phyloP scores from a whole-genome alignment of 2,113 vertebrate species.

The Campylorhamphus procurvoides region DNA sequence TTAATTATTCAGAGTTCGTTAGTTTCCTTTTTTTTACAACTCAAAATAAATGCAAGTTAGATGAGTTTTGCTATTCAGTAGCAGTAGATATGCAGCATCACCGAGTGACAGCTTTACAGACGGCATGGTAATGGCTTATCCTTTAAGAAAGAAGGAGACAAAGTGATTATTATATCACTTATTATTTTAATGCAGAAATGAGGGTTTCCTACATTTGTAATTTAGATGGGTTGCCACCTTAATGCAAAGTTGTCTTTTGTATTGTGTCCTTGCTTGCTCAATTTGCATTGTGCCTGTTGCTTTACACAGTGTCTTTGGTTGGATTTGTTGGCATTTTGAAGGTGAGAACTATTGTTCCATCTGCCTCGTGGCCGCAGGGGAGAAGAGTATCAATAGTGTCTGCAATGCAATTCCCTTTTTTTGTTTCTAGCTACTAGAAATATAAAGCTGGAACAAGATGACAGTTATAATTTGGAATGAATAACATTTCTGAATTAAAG shows the following conservation, averaged over 20 bases:
- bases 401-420: neutral
- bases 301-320: neutral
- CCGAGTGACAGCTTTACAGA: neutral
- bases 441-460: neutral
- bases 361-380: neutral
- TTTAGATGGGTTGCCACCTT: neutral
- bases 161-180: constrained; percentile 2
- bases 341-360: neutral
- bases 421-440: neutral
- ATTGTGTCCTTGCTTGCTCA: neutral
- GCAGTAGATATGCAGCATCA: neutral
- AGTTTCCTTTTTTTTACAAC: neutral
- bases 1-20: neutral
- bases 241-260: neutral
- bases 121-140: neutral
- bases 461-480: neutral
- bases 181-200: constrained; percentile 20
- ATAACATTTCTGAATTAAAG: neutral
- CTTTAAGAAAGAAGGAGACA: neutral
- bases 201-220: neutral
- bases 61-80: neutral
- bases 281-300: neutral
- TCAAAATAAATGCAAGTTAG: constrained; percentile 7
- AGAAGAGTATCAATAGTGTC: neutral
- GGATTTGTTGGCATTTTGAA: neutral